A percentile compares a stretch with the other conserved stretches of the same genome.
These are phyloP conservation scores for Gnathonemus longibarbis DNA, from an alignment of 2,113 vertebrate species.

Conservation along the genomic window DNA sequence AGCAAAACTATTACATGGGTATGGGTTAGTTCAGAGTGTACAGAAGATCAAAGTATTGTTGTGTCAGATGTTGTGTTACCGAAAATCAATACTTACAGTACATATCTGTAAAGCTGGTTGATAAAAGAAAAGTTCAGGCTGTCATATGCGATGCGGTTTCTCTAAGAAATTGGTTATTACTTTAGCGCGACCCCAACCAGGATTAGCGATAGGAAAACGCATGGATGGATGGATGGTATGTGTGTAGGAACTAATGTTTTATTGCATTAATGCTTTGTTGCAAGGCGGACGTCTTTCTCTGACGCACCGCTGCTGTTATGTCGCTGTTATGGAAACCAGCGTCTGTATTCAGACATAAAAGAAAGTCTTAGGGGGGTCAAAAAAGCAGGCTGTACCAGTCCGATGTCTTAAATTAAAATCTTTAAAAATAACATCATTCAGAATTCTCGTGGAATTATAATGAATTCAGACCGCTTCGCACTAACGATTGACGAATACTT, in stretches of 20 bases:
- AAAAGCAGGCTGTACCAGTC: background rate
- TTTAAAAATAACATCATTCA: background rate
- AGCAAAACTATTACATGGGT: background rate
- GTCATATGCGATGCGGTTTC: background rate
- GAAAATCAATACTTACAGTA: background rate
- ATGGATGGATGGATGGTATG: background rate
- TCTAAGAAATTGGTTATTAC: background rate
- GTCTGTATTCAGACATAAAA: background rate
- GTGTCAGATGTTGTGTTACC: background rate
- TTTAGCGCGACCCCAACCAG: background rate
- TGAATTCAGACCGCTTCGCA: conserved; percentile 38
- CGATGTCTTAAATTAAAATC: background rate
- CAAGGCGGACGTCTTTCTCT: background rate
- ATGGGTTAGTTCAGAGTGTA: background rate
- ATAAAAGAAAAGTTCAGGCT: background rate
- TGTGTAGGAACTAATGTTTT: background rate
- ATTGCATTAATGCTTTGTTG: background rate
- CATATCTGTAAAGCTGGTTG: background rate
- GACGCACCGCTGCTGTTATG: background rate
- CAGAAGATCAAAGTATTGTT: background rate
- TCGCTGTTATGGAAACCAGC: conserved; percentile 22
- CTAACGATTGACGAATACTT: conserved; percentile 38
- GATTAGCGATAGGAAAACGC: background rate
- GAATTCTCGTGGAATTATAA: conserved; percentile 15
- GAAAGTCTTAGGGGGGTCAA: background rate